Conservation (phyloP, 53 echinoderm and acorn worm genomes). For the Astropecten irregularis region DNA sequence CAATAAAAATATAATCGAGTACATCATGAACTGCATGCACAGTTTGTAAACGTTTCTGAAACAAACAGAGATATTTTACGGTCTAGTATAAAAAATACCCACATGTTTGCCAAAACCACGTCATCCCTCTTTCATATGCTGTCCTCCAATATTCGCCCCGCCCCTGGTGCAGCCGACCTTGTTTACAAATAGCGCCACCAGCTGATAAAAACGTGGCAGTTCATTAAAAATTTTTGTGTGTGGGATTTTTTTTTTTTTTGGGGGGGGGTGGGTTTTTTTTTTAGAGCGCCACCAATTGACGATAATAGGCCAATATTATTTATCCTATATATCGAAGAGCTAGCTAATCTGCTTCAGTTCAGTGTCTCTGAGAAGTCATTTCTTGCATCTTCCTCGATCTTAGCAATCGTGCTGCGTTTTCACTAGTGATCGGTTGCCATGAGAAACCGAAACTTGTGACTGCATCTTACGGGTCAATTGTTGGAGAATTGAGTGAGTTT, state of each 20-base stretch:
- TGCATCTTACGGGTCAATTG: neutral
- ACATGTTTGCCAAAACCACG: no score
- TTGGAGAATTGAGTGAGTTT: neutral
- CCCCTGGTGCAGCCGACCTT: no score
- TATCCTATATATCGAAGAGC: neutral
- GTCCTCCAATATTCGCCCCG: no score
- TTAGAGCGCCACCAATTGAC: constrained; percentile 18
- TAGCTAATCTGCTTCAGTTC: neutral
- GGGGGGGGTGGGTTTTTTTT: no score
- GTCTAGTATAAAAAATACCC: no score
- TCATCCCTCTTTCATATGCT: no score
- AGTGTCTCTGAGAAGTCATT: neutral
- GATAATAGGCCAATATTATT: constrained; percentile 9
- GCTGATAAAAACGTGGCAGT: neutral
- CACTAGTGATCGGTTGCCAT: neutral
- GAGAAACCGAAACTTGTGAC: constrained; percentile 8
- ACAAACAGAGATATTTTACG: no score
- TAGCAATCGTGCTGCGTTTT: neutral
- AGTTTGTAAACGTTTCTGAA: no score
- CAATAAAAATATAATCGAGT: no score
- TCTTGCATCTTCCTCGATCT: constrained; percentile 25
- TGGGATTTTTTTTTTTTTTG: no score
- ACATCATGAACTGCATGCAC: no score
- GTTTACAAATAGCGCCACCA: neutral
- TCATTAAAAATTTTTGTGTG: neutral